These are phyloP conservation scores for Pantelozetes paolii DNA, from an alignment of 2,888 invertebrate genomes.

Conservation along the genomic window DNA sequence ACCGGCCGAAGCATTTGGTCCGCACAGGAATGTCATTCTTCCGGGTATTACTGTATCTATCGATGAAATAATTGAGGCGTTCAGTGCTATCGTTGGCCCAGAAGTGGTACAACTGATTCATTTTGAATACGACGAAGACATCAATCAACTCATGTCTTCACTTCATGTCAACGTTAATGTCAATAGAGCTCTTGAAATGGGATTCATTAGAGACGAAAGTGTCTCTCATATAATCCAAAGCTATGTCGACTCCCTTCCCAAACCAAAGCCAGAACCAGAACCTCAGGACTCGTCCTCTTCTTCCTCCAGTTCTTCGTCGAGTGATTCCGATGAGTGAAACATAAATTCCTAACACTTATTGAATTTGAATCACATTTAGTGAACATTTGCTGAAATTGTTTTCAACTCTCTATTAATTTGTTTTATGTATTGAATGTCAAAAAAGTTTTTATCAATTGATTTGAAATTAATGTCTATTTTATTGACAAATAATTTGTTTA, in stretches of 20 bases:
- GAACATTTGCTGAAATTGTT: not conserved
- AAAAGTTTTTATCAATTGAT: no score
- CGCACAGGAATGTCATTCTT: not conserved
- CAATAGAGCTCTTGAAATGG: not conserved
- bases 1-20: constrained; percentile 1
- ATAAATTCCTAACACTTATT: no score
- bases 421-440: no score
- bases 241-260: not conserved
- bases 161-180: not conserved
- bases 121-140: not conserved
- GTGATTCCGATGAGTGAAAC: not conserved
- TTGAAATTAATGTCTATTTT: no score
- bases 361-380: no score
- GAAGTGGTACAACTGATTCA: not conserved
- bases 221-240: not conserved
- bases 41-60: constrained; percentile 17
- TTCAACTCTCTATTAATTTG: no score
- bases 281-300: not conserved
- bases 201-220: not conserved
- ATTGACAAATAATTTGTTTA: no score
- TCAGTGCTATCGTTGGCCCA: not conserved
- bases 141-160: not conserved
- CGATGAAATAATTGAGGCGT: not conserved
- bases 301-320: not conserved
- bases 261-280: not conserved